Evolutionary conservation across 2,888 invertebrate genomes (phyloP).

Genomic region (Teleiodes luculella): DNA sequence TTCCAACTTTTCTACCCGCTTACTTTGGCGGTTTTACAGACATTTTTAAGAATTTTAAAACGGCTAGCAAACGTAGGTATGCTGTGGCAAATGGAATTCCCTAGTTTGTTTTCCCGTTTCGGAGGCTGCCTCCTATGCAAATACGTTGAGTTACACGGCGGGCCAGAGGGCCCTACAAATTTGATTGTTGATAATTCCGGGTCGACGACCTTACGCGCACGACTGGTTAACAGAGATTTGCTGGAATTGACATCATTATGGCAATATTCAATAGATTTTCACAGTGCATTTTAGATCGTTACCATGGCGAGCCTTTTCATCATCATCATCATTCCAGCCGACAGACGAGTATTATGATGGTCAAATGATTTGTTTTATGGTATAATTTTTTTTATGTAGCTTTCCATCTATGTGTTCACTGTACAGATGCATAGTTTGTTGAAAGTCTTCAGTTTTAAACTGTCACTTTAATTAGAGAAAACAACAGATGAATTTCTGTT

Average conservation of each 20-base stretch:
- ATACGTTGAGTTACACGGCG: slow-evolving; percentile 40
- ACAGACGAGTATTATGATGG: too few species aligned
- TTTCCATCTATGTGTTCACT: too few species aligned
- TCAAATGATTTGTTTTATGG: background rate
- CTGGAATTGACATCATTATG: slow-evolving; percentile 53
- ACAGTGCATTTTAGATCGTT: background rate
- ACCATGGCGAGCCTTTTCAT: background rate
- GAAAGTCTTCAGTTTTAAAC: too few species aligned
- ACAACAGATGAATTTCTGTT: too few species aligned
- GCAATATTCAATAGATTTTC: slow-evolving; percentile 26
- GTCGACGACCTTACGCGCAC: slow-evolving; percentile 66
- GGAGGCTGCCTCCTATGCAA: slow-evolving; percentile 47
- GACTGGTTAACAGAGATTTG: slow-evolving; percentile 58
- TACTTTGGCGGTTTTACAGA: slow-evolving; percentile 22
- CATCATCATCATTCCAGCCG: too few species aligned
- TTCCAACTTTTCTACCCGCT: slow-evolving; percentile 41
- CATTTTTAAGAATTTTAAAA: slow-evolving; percentile 34
- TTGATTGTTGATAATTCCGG: slow-evolving; percentile 69
- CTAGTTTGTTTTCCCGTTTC: slow-evolving; percentile 35
- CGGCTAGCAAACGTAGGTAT: slow-evolving; percentile 32
- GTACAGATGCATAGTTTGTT: too few species aligned
- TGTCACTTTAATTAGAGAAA: too few species aligned
- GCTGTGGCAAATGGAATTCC: slow-evolving; percentile 31
- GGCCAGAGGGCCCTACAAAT: slow-evolving; percentile 49
- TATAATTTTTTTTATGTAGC: background rate